Percentiles rank a stretch among this genome's conserved stretches.
These are phyloP conservation scores for Botia kubotai DNA, from an alignment of 2,797 vertebrate genomes.

Conservation along the genomic window DNA sequence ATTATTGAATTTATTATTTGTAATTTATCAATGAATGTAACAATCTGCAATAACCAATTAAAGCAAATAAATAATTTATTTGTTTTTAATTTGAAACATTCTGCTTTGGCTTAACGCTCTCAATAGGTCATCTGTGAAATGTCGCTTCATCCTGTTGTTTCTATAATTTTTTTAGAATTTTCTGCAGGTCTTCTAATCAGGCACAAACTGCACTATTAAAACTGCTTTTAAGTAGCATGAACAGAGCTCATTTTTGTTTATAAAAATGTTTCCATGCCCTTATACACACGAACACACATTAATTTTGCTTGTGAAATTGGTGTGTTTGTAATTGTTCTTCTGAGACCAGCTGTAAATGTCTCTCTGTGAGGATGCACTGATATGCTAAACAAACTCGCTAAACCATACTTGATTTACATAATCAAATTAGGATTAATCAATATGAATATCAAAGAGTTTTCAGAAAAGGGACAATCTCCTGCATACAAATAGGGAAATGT, in stretches of 20 bases:
- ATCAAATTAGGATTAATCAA: conserved; percentile 56
- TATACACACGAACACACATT: conserved; percentile 18
- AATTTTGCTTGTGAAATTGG: conserved; percentile 43
- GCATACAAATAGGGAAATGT: conserved; percentile 35
- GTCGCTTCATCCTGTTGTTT: conserved; percentile 13
- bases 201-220: conserved; percentile 56
- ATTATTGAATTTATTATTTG: background rate
- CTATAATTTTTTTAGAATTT: conserved; percentile 25
- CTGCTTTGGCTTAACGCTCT: background rate
- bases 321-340: conserved; percentile 56
- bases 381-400: conserved; percentile 45
- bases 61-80: background rate
- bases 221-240: conserved; percentile 45
- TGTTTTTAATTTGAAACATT: background rate
- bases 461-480: conserved; percentile 27
- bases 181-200: conserved; percentile 42
- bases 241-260: conserved; percentile 46
- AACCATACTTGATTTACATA: conserved; percentile 48
- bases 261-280: conserved; percentile 42
- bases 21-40: background rate
- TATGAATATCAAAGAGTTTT: conserved; percentile 44
- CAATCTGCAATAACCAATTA: background rate
- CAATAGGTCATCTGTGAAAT: conserved; percentile 6
- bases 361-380: conserved; percentile 35
- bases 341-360: conserved; percentile 54